These are phyloP conservation scores for Drosophila suzukii DNA, from an alignment of 1,140 invertebrate genomes.

Conservation along the genomic window DNA sequence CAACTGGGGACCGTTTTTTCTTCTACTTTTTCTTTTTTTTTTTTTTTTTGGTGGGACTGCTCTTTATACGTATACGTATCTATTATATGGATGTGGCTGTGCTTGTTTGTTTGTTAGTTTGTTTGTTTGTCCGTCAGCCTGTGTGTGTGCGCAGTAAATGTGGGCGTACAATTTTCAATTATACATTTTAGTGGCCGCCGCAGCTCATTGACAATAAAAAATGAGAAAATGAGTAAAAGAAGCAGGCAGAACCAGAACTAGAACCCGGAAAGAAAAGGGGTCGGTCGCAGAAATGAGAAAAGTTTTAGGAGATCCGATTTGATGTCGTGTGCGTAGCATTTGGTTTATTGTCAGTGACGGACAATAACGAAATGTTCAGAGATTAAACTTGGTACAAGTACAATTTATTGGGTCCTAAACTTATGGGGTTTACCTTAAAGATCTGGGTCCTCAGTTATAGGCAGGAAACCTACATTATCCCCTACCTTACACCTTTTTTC, in stretches of 20 bases:
- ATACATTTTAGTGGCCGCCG: conserved; percentile 74
- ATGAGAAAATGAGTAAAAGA: conserved; percentile 14
- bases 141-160: conserved; percentile 53
- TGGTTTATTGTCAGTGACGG: conserved; percentile 4
- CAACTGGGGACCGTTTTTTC: conserved; percentile 68
- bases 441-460: neutral
- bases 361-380: conserved; percentile 11
- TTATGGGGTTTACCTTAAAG: neutral
- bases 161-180: conserved; percentile 77
- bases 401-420: neutral
- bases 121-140: conserved; percentile 13
- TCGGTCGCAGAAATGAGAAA: conserved; percentile 63
- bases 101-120: conserved; percentile 12
- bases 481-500: neutral
- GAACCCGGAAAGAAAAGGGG: conserved; percentile 43
- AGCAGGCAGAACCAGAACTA: neutral
- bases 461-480: neutral
- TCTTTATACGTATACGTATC: conserved; percentile 38
- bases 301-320: conserved; percentile 51
- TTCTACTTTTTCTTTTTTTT: conserved; percentile 3
- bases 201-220: conserved; percentile 62
- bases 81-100: conserved; percentile 34
- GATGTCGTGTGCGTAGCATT: conserved; percentile 35
- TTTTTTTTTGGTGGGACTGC: conserved; percentile 21
- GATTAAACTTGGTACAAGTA: conserved; percentile 3